Conservation (phyloP, 1,140 invertebrate genomes). For the Macrobrachium rosenbergii region DNA sequence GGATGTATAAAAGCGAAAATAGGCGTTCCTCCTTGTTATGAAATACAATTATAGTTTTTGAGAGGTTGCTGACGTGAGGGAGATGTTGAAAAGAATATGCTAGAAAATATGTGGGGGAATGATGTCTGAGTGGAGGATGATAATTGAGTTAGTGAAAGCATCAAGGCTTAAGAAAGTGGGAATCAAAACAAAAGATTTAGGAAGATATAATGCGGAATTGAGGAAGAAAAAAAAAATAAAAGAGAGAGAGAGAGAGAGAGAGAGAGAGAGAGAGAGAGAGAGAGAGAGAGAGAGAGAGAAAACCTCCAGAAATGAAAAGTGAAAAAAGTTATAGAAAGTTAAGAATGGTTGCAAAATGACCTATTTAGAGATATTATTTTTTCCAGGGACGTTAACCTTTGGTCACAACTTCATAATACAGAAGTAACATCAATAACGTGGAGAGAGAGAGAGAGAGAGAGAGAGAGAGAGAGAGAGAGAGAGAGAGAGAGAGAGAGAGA, state of each 20-base stretch:
- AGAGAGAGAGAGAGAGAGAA: neutral
- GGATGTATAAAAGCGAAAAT: too few relatives aligned
- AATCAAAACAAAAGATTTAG: too few relatives aligned
- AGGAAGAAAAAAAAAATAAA: slow-evolving; percentile 2
- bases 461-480: slow-evolving; percentile 41
- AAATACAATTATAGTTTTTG: too few relatives aligned
- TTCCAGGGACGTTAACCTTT: too few relatives aligned
- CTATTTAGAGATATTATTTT: neutral
- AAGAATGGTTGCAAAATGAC: neutral
- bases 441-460: slow-evolving; percentile 56
- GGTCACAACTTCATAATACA: neutral
- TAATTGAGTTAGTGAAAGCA: too few relatives aligned
- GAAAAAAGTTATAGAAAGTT: slow-evolving; percentile 8
- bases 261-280: slow-evolving; percentile 2
- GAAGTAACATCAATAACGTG: slow-evolving; percentile 26
- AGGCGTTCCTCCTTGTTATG: too few relatives aligned
- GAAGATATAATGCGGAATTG: neutral
- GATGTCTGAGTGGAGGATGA: too few relatives aligned
- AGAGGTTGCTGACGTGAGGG: too few relatives aligned
- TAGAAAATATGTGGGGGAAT: too few relatives aligned
- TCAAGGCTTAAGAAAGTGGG: too few relatives aligned
- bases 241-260: neutral
- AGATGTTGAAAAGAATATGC: too few relatives aligned
- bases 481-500: slow-evolving; percentile 60
- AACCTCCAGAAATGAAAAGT: neutral